Evolutionary conservation across 92 coral and sea anemone species (phyloP).

Genomic region (Epizoanthus rinbou): DNA sequence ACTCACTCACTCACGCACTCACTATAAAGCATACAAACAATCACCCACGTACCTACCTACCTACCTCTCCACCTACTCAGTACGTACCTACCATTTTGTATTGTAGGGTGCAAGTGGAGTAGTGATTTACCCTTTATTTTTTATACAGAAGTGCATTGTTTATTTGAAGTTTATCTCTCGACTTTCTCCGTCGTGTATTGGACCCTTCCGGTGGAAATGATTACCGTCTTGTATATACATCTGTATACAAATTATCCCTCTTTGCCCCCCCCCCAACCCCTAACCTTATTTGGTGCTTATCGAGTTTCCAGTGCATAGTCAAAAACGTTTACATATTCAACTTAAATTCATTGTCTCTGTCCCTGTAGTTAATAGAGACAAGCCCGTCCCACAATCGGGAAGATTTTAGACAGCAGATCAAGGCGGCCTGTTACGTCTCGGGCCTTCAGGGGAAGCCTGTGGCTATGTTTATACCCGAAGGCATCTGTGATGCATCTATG

Average conservation of each 20-base stretch:
- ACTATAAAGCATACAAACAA: too few species aligned
- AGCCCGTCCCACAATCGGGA: slow-evolving; percentile 67
- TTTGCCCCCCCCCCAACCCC: not conserved
- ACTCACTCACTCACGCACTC: too few species aligned
- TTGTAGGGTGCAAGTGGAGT: not conserved
- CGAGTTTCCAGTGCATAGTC: too few species aligned
- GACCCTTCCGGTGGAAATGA: not conserved
- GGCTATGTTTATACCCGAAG: slow-evolving; percentile 83
- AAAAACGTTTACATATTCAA: not conserved
- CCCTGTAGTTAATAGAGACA: slow-evolving; percentile 56
- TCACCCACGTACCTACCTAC: slow-evolving; percentile 15
- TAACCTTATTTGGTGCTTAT: not conserved
- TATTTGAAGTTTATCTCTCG: not conserved
- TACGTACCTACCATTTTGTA: not conserved
- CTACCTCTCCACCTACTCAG: slow-evolving; percentile 13
- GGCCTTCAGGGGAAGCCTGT: slow-evolving; percentile 94
- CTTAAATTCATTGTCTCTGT: not conserved
- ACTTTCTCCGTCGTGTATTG: not conserved
- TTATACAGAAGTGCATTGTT: not conserved
- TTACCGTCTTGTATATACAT: not conserved
- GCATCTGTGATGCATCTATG: slow-evolving; percentile 65
- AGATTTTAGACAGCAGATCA: slow-evolving; percentile 88
- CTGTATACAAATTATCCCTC: not conserved
- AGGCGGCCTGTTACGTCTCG: slow-evolving; percentile 83
- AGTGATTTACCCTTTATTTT: not conserved